Evolutionary conservation across 1,140 invertebrate genomes (phyloP), one percentile per base, ranked within the genome.

Genomic region (Drosophila simulans): DNA sequence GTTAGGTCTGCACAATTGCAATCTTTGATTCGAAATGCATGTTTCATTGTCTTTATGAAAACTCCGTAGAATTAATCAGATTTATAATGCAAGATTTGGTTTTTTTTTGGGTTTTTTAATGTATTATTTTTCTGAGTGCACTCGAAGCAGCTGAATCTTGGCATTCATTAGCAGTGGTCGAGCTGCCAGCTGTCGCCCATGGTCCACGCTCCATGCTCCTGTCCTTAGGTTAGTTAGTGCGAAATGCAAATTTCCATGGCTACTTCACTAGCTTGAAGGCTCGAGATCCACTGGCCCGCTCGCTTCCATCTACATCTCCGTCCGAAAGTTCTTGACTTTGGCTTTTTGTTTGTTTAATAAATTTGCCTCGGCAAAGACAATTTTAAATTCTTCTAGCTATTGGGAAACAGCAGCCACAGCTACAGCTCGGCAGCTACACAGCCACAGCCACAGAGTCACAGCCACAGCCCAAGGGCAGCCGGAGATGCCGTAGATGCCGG

Each of bases 321-420:
- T 17, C 27, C 46, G 25, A 62, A 69, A 69, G 64, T 80, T 55
- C 69, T 70, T 52, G 54, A 71, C 63, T 70, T 52, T 77, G 59
- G 73, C 34, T 65, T 65, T 63, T 62, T 86, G 83, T 86, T 86
- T 86, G 84, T 89, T 86, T 86, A 86, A 89, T 88, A 86, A 86
- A 86, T 86, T 86, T 88, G 80, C 72, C 59, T 66, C 22, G 68
- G 70, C 71, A 88, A 89, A 89, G 83, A 86, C 83, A 86, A 86
- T 86, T 86, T 86, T 81, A 89, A 86, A 86, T 86, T 86, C 84
- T 86, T 86, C 75, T 73, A 88, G 83, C 83, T 89, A 89, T 86
- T 86, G 83, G 83, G 83, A 88, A 88, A 88, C 79, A 86, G 69
- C 74, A 86, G 78, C 73, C 55, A 54, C 48, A 60, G 51, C 60